Base-by-base conservation (phyloP, 2,113 vertebrate species). In the Corydoras maculifer region DNA sequence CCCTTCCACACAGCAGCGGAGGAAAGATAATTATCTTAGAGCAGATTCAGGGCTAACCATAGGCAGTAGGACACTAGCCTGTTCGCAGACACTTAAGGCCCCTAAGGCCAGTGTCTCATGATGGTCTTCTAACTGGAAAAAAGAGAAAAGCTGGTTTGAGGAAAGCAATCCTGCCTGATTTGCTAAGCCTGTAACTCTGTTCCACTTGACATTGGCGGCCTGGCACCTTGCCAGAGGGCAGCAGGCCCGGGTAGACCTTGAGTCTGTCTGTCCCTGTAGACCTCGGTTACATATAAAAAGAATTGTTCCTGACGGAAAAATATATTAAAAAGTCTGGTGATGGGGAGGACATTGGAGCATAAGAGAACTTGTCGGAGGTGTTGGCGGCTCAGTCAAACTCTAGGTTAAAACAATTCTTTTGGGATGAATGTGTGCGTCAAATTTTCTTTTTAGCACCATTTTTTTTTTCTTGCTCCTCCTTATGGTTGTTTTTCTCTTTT, bases 171-270 rank as follows among this genome's bases (percentile, higher is more conserved):
- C 83, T 80, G 81, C 77, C 84, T 82, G 84, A 87, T 87, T 89
- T 90, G 87, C 86, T 88, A 86, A 88, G 87, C 83, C 84, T 80
- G 82, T 84, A 80, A 83, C 86, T 86, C 81, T 58, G 55, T 59
- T 67, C 55, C 58, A 35, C 32, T 68, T 15, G 66, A 68, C 66
- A 68, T 68, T 68, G 57, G 85, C 81, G 80, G 83, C 85, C 84
- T 90, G 88, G 87, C 84, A 79, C 30, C 79, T 81, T 83, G 87
- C 89, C 88, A 90, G 86, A 89, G 88, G 87, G 84, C 86, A 86
- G 80, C 76, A 74, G 83, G 85, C 82, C 85, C 84, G 60, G 57
- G 66, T 75, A 80, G 72, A 76, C 67, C 74, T 78, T 78, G 62
- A 70, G 75, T 18, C 57, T 43, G 84, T 80, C 80, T 64, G 84